Evolutionary conservation across 1,140 invertebrate species (phyloP).

Genomic region (Bombus turneri): DNA sequence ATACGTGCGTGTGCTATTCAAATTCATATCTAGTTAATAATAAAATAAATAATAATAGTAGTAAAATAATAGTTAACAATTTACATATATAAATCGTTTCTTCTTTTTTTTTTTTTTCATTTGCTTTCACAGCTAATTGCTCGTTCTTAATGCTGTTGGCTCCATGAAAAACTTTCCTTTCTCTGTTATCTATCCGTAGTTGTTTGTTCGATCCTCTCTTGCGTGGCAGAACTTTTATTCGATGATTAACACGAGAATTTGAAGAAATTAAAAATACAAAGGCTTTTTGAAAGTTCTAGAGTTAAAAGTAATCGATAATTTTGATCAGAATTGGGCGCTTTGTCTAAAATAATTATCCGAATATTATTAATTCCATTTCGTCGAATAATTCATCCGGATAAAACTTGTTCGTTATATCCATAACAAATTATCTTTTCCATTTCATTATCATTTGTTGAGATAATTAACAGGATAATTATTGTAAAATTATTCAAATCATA

Average conservation of each 20-base stretch:
- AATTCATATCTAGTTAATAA: too few relatives aligned
- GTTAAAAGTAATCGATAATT: neutral
- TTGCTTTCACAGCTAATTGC: constrained; percentile 14
- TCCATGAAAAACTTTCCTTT: neutral
- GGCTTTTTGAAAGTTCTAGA: neutral
- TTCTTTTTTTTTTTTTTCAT: neutral
- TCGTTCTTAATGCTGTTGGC: neutral
- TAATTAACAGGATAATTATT: neutral
- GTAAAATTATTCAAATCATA: neutral
- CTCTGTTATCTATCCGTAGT: neutral
- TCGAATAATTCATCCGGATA: neutral
- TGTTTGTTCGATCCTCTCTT: neutral
- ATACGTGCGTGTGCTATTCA: neutral
- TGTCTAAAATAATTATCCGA: neutral
- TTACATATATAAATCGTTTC: neutral
- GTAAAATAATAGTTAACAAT: neutral
- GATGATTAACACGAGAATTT: constrained; percentile 6
- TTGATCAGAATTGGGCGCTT: neutral
- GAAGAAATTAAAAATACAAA: neutral
- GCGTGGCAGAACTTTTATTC: neutral
- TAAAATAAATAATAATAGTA: too few relatives aligned
- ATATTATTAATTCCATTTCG: too few relatives aligned
- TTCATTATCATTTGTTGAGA: neutral
- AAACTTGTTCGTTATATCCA: neutral
- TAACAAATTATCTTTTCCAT: neutral